phyloP scores from a whole-genome alignment of 2,888 invertebrate species.

The Elaeidobius kamerunicus region DNA sequence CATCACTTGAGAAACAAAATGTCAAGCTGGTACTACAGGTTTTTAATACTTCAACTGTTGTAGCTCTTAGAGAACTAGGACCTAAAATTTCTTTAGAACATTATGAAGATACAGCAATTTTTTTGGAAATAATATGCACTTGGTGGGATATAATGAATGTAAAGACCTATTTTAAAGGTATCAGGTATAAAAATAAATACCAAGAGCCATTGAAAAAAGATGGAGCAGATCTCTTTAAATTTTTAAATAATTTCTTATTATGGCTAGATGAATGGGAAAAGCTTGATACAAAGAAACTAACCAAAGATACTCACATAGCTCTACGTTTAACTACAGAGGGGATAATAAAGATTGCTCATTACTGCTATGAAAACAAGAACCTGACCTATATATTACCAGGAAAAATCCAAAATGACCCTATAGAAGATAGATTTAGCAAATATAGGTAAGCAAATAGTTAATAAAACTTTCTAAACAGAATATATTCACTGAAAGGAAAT shows the following conservation, averaged over 20 bases:
- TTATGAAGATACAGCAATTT: constrained; percentile 14
- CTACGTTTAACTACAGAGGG: constrained; percentile 3
- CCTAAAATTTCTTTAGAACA: constrained; percentile 7
- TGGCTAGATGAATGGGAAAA: constrained; percentile 1
- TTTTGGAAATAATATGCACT: constrained; percentile 4
- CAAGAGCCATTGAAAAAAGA: constrained; percentile 9
- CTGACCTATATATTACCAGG: not conserved
- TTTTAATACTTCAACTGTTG: constrained; percentile 1
- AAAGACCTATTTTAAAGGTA: constrained; percentile 10
- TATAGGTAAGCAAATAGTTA: not conserved
- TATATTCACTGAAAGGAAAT: too few relatives aligned
- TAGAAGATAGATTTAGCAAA: not conserved
- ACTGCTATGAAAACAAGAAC: not conserved
- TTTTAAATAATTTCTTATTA: constrained; percentile 2
- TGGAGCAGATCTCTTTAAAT: constrained; percentile 1
- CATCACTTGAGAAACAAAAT: constrained; percentile 10
- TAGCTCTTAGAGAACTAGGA: constrained; percentile 10
- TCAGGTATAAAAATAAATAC: not conserved
- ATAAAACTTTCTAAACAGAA: too few relatives aligned
- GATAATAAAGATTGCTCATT: constrained; percentile 4
- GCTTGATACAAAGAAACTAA: constrained; percentile 8
- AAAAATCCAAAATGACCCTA: not conserved
- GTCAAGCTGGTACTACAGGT: constrained; percentile 12
- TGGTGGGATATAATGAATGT: constrained; percentile 19
- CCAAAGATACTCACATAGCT: constrained; percentile 6